A percentile compares a stretch with the other conserved stretches of the same genome.
These are phyloP conservation scores for Planiliza haematocheilus DNA, from an alignment of 2,113 vertebrate genomes.

Conservation along the genomic window DNA sequence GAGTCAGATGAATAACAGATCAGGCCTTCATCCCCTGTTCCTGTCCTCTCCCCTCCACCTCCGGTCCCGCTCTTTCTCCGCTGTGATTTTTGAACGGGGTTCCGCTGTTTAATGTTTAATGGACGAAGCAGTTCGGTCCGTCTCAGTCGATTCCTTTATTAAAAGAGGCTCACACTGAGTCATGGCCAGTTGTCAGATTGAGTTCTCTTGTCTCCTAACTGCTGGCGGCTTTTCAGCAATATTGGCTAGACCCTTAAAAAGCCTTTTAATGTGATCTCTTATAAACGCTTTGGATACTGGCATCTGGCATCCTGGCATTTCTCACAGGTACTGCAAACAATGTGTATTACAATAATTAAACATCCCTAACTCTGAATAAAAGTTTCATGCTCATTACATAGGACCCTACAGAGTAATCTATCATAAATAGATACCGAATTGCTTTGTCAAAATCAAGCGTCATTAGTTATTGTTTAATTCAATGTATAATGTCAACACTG, in stretches of 20 bases:
- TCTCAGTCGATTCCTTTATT: constrained; percentile 63
- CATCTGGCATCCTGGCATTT: too few species aligned
- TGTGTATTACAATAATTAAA: constrained; percentile 21
- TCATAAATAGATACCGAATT: too few species aligned
- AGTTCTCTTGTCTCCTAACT: constrained; percentile 32
- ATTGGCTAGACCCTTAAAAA: constrained; percentile 55
- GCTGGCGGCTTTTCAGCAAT: constrained; percentile 59
- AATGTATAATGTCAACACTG: too few species aligned
- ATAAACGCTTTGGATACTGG: constrained; percentile 34
- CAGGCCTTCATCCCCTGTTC: constrained; percentile 5
- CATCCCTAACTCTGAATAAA: constrained; percentile 7
- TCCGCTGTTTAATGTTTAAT: constrained; percentile 62
- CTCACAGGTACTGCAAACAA: neutral
- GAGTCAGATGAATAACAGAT: constrained; percentile 69
- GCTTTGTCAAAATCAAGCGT: too few species aligned
- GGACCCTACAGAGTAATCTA: neutral
- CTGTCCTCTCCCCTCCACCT: neutral
- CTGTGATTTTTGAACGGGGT: constrained; percentile 32
- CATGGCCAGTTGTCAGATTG: constrained; percentile 30
- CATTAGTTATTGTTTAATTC: too few species aligned
- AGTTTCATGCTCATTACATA: constrained; percentile 19
- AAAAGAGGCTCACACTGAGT: constrained; percentile 60
- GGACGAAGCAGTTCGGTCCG: constrained; percentile 19
- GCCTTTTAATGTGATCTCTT: constrained; percentile 65
- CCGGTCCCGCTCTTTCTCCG: neutral